Percentiles rank a stretch among this genome's conserved stretches.
Evolutionary conservation across 2,113 vertebrate genomes (phyloP).

Genomic region (Felis catus): DNA sequence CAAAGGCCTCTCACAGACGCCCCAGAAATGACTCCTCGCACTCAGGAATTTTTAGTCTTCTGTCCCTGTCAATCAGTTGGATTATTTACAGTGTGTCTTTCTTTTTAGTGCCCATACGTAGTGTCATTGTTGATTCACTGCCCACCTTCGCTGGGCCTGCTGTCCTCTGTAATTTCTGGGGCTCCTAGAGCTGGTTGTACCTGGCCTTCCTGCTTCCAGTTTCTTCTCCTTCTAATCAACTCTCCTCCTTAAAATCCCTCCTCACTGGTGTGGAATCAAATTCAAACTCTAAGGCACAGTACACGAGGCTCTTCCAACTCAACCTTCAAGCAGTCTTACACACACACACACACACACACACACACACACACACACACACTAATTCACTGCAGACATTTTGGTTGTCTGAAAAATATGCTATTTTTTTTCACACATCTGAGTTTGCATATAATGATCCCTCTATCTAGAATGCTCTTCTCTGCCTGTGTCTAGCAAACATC

Average conservation of each 20-base stretch:
- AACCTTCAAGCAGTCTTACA: background rate
- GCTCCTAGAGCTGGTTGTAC: background rate
- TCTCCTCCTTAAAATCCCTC: background rate
- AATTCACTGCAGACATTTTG: background rate
- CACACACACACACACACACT: background rate
- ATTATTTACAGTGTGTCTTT: background rate
- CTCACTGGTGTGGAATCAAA: background rate
- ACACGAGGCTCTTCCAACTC: background rate
- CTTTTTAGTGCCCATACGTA: background rate
- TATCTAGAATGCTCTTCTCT: background rate
- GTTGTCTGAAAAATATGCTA: background rate
- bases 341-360: background rate
- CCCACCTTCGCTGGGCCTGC: background rate
- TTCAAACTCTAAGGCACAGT: background rate
- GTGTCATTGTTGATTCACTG: background rate
- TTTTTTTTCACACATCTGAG: background rate
- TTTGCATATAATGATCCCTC: background rate
- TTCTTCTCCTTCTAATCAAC: background rate
- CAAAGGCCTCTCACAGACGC: background rate
- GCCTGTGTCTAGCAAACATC: background rate
- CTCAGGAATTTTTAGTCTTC: background rate
- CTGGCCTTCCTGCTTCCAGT: background rate
- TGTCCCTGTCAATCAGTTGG: background rate
- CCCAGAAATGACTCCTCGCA: background rate
- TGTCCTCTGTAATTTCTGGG: background rate